phyloP scores from a whole-genome alignment of 2,888 invertebrate genomes.

The Serrognathus titanus region DNA sequence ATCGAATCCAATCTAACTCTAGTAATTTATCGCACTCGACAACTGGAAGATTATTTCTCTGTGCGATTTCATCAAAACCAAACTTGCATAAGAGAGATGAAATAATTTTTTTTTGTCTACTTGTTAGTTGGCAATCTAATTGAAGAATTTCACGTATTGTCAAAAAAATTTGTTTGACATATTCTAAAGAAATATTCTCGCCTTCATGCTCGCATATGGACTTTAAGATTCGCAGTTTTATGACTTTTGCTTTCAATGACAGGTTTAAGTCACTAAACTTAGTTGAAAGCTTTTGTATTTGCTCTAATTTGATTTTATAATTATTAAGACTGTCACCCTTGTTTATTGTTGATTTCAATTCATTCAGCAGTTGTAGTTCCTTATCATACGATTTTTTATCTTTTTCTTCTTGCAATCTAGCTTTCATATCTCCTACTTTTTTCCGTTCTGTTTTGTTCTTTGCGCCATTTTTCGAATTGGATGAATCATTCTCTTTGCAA shows the following conservation, averaged over 20 bases:
- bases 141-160: constrained; percentile 4
- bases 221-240: too few relatives aligned
- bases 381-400: constrained; percentile 3
- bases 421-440: neutral
- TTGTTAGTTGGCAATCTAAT: neutral
- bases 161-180: constrained; percentile 10
- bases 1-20: constrained; percentile 20
- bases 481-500: too few relatives aligned
- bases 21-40: neutral
- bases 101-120: constrained; percentile 12
- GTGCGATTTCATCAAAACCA: constrained; percentile 20
- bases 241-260: too few relatives aligned
- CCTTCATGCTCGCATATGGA: too few relatives aligned
- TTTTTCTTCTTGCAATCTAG: neutral
- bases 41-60: constrained; percentile 15
- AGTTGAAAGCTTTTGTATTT: too few relatives aligned
- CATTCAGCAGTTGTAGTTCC: constrained; percentile 7
- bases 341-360: constrained; percentile 3
- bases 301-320: neutral
- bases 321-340: neutral
- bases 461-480: neutral
- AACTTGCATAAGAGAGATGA: constrained; percentile 17
- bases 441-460: constrained; percentile 3
- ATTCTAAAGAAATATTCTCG: neutral
- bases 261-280: too few relatives aligned